Evolutionary conservation across 2,888 invertebrate genomes (phyloP).

Genomic region (Auanema sp.): DNA sequence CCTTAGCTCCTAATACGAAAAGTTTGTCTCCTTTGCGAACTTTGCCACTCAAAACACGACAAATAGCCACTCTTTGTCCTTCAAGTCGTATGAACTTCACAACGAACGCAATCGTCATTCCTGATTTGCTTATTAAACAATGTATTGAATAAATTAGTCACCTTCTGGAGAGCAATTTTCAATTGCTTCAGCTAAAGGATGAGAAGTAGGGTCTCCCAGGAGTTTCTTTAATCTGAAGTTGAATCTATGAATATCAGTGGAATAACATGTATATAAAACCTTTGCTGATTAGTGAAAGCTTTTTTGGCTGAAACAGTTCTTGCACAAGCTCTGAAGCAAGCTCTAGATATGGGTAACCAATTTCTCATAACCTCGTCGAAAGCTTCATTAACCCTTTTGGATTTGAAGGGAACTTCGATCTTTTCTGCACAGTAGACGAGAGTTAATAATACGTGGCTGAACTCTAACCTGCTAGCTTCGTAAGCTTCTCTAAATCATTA

Average conservation of each 20-base stretch:
- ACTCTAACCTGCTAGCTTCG: conserved; percentile 38
- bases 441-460: background rate
- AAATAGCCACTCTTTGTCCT: conserved; percentile 43
- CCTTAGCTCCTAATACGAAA: conserved; percentile 25
- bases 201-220: conserved; percentile 26
- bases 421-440: conserved; percentile 17
- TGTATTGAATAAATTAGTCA: background rate
- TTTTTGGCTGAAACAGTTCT: conserved; percentile 36
- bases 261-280: conserved; percentile 11
- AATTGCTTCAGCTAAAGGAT: conserved; percentile 27
- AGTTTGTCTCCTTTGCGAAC: conserved; percentile 27
- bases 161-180: conserved; percentile 22
- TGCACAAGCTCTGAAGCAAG: conserved; percentile 50
- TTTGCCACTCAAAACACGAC: conserved; percentile 53
- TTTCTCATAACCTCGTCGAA: conserved; percentile 58
- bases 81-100: conserved; percentile 51
- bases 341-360: conserved; percentile 58
- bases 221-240: conserved; percentile 29
- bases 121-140: conserved; percentile 11
- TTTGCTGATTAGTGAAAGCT: conserved; percentile 27
- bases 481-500: conserved; percentile 40
- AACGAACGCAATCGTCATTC: conserved; percentile 40
- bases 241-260: background rate
- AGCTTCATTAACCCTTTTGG: conserved; percentile 52
- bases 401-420: conserved; percentile 31